Evolutionary conservation across 2,113 vertebrate genomes (phyloP).

Genomic region (Prunella himalayana): DNA sequence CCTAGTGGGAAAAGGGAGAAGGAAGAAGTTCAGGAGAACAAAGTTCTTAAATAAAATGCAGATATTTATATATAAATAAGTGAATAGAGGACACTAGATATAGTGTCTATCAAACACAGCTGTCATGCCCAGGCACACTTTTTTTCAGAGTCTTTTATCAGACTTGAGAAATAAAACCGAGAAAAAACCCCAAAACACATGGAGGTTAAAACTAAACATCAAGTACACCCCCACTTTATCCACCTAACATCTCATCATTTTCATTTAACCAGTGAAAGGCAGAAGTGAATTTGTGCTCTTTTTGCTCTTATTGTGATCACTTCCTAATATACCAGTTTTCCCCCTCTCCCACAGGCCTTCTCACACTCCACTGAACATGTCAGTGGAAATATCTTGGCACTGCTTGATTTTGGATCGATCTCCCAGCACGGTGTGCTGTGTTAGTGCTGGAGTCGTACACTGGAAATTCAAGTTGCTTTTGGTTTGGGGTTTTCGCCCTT

Average conservation of each 20-base stretch:
- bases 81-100: neutral
- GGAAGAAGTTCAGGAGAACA: neutral
- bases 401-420: neutral
- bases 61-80: neutral
- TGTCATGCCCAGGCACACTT: neutral
- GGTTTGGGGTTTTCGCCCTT: rapidly evolving
- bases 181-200: rapidly evolving
- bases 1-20: neutral
- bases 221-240: neutral
- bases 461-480: neutral
- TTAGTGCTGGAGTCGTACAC: rapidly evolving
- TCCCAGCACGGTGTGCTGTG: neutral
- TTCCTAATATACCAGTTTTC: neutral
- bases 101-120: neutral
- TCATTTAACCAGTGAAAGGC: neutral
- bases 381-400: neutral
- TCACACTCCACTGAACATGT: neutral
- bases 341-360: neutral
- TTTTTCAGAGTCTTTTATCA: neutral
- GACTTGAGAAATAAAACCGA: neutral
- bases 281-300: neutral
- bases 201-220: neutral
- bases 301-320: neutral
- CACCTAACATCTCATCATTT: neutral
- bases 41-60: neutral